These are phyloP conservation scores for Spatula clypeata DNA, from an alignment of 2,797 vertebrate genomes.

Conservation along the genomic window DNA sequence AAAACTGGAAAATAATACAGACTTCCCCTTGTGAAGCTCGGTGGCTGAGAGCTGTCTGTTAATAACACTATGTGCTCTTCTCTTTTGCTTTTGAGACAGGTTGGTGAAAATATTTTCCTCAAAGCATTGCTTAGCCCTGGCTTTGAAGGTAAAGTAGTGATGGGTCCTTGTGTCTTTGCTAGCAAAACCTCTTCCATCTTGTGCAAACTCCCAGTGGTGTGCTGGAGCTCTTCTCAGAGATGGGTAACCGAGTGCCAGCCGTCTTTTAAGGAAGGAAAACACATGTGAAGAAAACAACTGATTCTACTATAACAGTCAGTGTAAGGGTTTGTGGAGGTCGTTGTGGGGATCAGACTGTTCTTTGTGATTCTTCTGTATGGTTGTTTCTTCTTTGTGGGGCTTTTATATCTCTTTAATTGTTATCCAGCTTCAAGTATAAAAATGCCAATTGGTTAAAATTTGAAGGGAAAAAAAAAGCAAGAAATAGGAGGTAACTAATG, in stretches of 20 bases:
- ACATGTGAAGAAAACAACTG: not conserved
- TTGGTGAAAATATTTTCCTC: not conserved
- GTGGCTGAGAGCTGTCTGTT: not conserved
- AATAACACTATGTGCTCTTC: not conserved
- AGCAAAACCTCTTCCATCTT: not conserved
- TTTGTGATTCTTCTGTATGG: not conserved
- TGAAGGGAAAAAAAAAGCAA: not conserved
- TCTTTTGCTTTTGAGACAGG: not conserved
- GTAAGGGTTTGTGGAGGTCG: not conserved
- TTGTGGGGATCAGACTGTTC: not conserved
- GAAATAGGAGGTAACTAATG: not conserved
- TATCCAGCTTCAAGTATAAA: not conserved
- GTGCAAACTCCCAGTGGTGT: not conserved
- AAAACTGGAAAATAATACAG: conserved; percentile 7
- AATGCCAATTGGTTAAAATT: not conserved
- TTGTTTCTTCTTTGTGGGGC: not conserved
- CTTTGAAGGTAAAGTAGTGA: not conserved
- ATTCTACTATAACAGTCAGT: fast-evolving
- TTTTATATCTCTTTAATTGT: not conserved
- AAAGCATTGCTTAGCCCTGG: not conserved
- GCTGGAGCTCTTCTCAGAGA: not conserved
- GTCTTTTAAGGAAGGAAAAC: not conserved
- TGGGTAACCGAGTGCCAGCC: not conserved
- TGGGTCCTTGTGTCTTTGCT: not conserved
- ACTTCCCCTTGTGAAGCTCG: not conserved